Percentiles rank a stretch among this genome's conserved stretches.
Conservation (phyloP, 1,140 invertebrate genomes). For the Magallana ariakensis region DNA sequence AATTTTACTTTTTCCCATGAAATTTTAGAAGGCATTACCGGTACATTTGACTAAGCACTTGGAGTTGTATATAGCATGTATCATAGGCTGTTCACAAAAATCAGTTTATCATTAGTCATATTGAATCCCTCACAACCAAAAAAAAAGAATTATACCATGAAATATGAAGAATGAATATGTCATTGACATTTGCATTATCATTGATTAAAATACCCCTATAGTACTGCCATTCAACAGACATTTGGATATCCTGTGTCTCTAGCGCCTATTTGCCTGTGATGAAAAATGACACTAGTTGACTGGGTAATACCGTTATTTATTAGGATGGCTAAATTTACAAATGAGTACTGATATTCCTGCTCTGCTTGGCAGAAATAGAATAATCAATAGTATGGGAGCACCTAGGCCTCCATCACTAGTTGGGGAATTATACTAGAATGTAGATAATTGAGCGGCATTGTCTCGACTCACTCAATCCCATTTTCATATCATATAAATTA, state of each 20-base stretch:
- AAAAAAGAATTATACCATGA: neutral
- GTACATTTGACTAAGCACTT: too few relatives aligned
- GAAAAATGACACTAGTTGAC: neutral
- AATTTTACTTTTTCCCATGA: too few relatives aligned
- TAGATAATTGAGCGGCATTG: neutral
- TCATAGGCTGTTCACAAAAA: too few relatives aligned
- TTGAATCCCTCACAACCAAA: neutral
- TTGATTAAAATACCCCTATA: neutral
- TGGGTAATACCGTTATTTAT: neutral
- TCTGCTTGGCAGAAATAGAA: neutral
- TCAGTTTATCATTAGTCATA: too few relatives aligned
- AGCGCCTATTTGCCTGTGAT: neutral
- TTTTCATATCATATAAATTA: too few relatives aligned
- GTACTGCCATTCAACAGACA: too few relatives aligned
- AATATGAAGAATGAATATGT: neutral
- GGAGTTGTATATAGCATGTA: too few relatives aligned
- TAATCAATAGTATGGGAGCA: neutral
- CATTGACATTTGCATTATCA: neutral
- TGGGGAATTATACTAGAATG: neutral
- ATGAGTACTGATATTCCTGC: neutral
- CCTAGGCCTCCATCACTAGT: neutral
- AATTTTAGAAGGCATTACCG: too few relatives aligned
- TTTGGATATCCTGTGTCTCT: too few relatives aligned
- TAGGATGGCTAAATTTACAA: slow-evolving; percentile 2
- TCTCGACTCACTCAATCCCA: neutral